Evolutionary conservation across 2,888 invertebrate species (phyloP), one percentile per base, ranked within the genome.

Genomic region (Oligia strigilis): DNA sequence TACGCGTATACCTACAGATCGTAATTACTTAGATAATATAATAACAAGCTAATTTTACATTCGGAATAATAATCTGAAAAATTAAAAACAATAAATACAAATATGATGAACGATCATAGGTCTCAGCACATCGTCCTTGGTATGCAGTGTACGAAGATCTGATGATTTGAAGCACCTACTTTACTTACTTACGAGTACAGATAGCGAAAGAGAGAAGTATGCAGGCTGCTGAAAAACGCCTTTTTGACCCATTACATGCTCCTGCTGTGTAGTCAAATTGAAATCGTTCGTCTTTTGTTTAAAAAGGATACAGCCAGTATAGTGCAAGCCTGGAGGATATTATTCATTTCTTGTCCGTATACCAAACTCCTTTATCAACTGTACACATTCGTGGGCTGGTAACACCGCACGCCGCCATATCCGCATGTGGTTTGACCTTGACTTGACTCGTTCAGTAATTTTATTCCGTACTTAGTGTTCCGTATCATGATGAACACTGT

Each of bases 401-500:
- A 94, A 94, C 94, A 90, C 91, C 89, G 92, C 92, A 93, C 94
- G 88, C 91, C 88, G 92, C 92, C 92, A 93, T 94, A 95, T 96
- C 96, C 96, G 96, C 93, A 92, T 96, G 91, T 92, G 86, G 81
- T 84, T 75, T 87, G 95, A 91, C 96, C 96, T 96, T 96, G 96
- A 94, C 89, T 89, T 87, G 83, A 79, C 91, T 93, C 91, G 93
- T 92, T 94, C 92, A 89, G 91, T 95, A 94, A 95, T 94, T 93
- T 95, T 95, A 95, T 95, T 95, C 94, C 92, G 91, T 91, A 92
- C 92, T 94, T 92, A 94, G 94, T 93, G 94, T 96, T 96, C 95
- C 96, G 96, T 95, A 93, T 95, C 94, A 92, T 93, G 93, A 93
- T 94, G 93, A 91, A 92, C 93, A 92, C 89, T 86, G 90, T 88